These are phyloP conservation scores for Camponotus vicinus DNA, from an alignment of 1,140 invertebrate species.

Conservation along the genomic window DNA sequence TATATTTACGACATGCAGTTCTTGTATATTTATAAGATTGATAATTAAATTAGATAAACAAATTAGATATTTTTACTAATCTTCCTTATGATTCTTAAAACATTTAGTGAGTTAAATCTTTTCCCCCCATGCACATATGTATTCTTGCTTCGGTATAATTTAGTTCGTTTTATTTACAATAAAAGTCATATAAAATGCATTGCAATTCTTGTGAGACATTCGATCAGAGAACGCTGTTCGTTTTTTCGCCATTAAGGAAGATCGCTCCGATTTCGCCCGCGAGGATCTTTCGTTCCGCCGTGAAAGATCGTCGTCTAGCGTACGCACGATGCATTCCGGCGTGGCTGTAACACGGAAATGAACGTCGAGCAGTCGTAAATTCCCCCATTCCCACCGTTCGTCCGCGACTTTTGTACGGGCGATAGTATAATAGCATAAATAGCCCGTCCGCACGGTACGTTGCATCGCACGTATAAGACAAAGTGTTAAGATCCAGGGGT, in stretches of 20 bases:
- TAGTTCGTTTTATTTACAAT: not conserved
- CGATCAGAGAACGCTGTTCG: not conserved
- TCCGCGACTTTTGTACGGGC: slow-evolving; percentile 75
- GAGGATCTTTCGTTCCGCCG: not conserved
- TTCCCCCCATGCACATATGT: not conserved
- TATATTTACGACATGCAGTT: not conserved
- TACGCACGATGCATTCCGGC: slow-evolving; percentile 33
- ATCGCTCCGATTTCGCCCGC: slow-evolving; percentile 31
- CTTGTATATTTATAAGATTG: no score
- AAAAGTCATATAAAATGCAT: not conserved
- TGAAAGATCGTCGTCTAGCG: not conserved
- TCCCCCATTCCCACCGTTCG: slow-evolving; percentile 74
- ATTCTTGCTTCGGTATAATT: not conserved
- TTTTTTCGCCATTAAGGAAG: slow-evolving; percentile 7
- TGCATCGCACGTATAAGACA: slow-evolving; percentile 78
- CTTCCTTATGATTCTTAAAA: not conserved
- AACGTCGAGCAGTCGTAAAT: slow-evolving; percentile 67
- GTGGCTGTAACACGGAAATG: slow-evolving; percentile 49
- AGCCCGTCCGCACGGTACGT: slow-evolving; percentile 77
- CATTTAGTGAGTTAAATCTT: not conserved
- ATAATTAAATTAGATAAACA: not conserved
- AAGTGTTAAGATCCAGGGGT: slow-evolving; percentile 79
- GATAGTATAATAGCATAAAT: slow-evolving; percentile 78
- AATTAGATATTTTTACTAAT: not conserved
- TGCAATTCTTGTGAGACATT: not conserved